Base-by-base conservation (phyloP, 2,797 vertebrate species). In the Myioborus miniatus region DNA sequence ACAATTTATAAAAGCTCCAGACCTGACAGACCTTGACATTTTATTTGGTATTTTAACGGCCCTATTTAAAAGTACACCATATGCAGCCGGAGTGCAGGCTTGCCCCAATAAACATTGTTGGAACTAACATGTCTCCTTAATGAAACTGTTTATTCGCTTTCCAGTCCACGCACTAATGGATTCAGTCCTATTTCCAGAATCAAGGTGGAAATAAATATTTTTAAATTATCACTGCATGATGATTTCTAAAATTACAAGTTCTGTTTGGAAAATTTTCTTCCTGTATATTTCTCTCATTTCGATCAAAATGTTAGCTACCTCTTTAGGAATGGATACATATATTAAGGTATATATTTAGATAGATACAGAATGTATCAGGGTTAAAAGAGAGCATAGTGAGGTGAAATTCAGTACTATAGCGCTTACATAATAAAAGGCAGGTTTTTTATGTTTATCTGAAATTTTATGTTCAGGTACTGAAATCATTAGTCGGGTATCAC, bases 1-100 rank as follows among this genome's bases (percentile, higher is more conserved):
- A 98, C 98, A 98, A 97, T 98, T 98, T 98, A 98, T 97, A 97
- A 97, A 97, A 98, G 80, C 85, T 90, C 92, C 96, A 97, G 96
- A 96, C 97, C 92, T 98, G 97, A 98, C 90, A 82, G 96, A 95
- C 91, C 80, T 94, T 98, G 98, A 98, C 98, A 87, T 97, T 98
- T 98, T 98, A 98, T 98, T 98, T 98, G 98, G 95, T 98, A 97
- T 98, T 98, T 98, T 98, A 98, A 97, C 96, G 94, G 94, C 92
- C 90, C 83, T 94, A 90, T 98, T 98, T 98, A 96, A 97, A 97
- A 95, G 97, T 97, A 92, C 71, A 71, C 96, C 96, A 96, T 95
- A 93, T 97, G 96, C 88, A 94, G 87, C 81, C 87, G 13, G 89
- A 97, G 96, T 65, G 80, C 93, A 96, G 78, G 74, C 88, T 97